Base-by-base conservation (phyloP, 30 jellyfish, hydroid and myxozoan genomes). In the Aurelia sp. region DNA sequence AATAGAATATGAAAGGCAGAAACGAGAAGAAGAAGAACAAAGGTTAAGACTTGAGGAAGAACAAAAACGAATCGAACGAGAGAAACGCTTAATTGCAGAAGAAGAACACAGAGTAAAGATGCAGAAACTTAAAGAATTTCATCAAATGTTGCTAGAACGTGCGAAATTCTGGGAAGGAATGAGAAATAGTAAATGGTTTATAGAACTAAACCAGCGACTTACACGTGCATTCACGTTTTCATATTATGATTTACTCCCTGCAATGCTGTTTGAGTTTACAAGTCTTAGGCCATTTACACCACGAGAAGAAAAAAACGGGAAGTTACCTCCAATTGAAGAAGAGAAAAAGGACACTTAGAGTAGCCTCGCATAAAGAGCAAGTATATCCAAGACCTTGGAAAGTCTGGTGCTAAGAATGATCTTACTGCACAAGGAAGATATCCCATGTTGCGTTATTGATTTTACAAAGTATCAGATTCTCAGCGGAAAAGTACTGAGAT, bases 141-240 rank as follows among this genome's bases (percentile, higher is more conserved):
- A 88, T 79, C 82, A 67, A 70, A 59, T 76, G 86, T 63, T 88
- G 20, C 63, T 88, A 22, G 89, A 79, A 57, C 89, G 89, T 52
- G 91, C 88, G 21, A 76, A 76, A 65, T 88, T 88, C 74, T 75
- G 88, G 88, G 91, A 82, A 35, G 92, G 91, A 27, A 64, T 92
- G 92, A 71, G 77, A 68, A 80, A 81, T 59, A 79, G 91, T 55
- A 81, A 81, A 19, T 73, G 86, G 89, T 80, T 76, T 58, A 62
- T 92, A 64, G 92, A 71, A 23, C 52, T 81, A 61, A 81, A 73
- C 51, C 98, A 92, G 20, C 81, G 89, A 44, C 69, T 92, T 20
- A 85, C 92, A 11, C 74, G 88, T 4, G 93, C 98, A 13, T 92
- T 92, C 79, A 86, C 96, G 16, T 92, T 74, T 62, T 92, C 98